Base-by-base conservation (phyloP, 2,113 vertebrate species). In the Haplotaxodon microlepis region DNA sequence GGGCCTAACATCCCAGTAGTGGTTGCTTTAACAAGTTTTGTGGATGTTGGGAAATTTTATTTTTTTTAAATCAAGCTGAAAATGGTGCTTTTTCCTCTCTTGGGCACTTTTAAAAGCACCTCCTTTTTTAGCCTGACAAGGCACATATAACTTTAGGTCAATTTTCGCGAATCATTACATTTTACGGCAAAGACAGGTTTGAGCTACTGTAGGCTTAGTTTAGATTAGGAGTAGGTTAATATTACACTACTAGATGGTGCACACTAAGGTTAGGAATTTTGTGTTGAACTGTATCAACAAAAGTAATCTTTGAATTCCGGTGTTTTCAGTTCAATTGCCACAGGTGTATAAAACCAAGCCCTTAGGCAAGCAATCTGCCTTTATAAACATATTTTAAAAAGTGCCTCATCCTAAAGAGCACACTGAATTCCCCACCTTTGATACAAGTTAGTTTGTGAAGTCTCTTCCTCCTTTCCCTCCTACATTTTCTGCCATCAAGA, bases 201-300 rank as follows among this genome's bases (percentile, higher is more conserved):
- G 17, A 78, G 71, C 27, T 50, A 31, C 71, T 50, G 16, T 8
- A 50, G 17, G 45, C 4, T 78, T 78, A 78, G 21, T 76, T 76
- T 47, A 47, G 71, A 76, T 47, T 47, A 47, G 71, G 45, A 50
- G 9, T 50, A 78, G 10, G 71, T 78, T 31, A 78, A 78, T 29
- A 50, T 50, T 78, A 19, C 24, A 31, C 27, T 50, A 19, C 24
- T 3, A 50, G 9, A 19, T 76, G 27, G 24, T 19, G 16, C 16
- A 50, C 16, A 47, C 24, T 50, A 76, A 29, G 9, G 24, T 78
- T 78, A 50, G 71, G 42, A 45, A 42, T 45, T 47, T 36, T 66
- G 24, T 17, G 69, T 76, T 29, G 16, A 29, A 76, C 16, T 29
- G 7, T 10, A 76, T 47, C 14, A 29, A 47, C 24, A 76, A 50